Conservation (phyloP, 2,113 vertebrate genomes). For the Vimba vimba region DNA sequence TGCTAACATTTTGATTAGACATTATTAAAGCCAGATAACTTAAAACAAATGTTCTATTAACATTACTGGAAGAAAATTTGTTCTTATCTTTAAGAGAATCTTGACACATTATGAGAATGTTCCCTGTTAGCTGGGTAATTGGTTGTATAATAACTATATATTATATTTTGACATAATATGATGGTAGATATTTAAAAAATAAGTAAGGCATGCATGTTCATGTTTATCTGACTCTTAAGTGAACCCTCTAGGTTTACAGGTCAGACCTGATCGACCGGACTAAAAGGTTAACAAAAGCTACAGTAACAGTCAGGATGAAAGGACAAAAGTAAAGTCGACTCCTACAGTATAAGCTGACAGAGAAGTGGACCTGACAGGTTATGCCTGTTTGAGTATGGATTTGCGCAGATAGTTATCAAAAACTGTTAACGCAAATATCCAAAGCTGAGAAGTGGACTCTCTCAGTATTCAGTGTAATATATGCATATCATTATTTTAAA, state of each 20-base stretch:
- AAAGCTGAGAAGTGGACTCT: background rate
- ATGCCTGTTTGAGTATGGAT: background rate
- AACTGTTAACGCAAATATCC: background rate
- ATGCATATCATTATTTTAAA: background rate
- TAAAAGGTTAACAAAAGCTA: background rate
- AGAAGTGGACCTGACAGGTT: background rate
- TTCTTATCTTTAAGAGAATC: too few species aligned
- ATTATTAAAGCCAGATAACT: too few species aligned
- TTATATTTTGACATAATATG: background rate
- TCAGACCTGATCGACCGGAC: background rate
- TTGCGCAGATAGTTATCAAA: background rate
- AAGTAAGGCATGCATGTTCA: background rate
- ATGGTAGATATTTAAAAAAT: background rate
- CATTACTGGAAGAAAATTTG: too few species aligned
- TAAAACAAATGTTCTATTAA: too few species aligned
- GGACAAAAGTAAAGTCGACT: background rate
- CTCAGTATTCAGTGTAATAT: background rate
- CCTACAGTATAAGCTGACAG: background rate
- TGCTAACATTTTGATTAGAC: too few species aligned
- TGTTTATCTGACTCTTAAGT: background rate
- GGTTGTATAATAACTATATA: background rate
- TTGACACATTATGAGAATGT: too few species aligned
- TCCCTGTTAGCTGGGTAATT: too few species aligned
- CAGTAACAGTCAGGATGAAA: constrained; percentile 4
- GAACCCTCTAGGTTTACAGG: background rate